Conservation (phyloP, 2,888 invertebrate genomes). For the Byasa hedistus region DNA sequence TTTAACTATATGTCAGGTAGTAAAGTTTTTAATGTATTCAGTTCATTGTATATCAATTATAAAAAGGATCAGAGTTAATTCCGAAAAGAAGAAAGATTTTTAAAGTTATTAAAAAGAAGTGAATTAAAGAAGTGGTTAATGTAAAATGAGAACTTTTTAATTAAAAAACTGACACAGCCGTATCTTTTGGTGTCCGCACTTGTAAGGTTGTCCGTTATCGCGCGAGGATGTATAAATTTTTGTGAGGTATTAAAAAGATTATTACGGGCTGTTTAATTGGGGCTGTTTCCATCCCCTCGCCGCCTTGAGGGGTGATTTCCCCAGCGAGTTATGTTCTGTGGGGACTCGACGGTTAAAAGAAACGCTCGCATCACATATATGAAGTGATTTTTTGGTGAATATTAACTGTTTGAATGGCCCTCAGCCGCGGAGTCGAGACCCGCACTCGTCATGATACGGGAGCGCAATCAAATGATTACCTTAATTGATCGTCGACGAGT, state of each 20-base stretch:
- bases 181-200: neutral
- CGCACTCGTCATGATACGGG: neutral
- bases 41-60: too few relatives aligned
- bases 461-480: conserved; percentile 1
- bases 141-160: too few relatives aligned
- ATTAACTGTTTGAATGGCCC: conserved; percentile 23
- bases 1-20: neutral
- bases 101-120: too few relatives aligned
- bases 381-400: conserved; percentile 21
- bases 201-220: conserved; percentile 4
- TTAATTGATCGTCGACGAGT: neutral
- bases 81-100: too few relatives aligned
- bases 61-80: too few relatives aligned
- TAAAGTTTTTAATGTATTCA: too few relatives aligned
- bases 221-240: conserved; percentile 12
- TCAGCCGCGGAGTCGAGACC: conserved; percentile 15
- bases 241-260: conserved; percentile 33
- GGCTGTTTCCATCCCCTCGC: conserved; percentile 32
- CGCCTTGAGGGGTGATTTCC: conserved; percentile 21
- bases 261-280: conserved; percentile 39
- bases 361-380: conserved; percentile 9
- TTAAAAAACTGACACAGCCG: too few relatives aligned
- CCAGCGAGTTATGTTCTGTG: conserved; percentile 14
- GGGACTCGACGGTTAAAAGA: conserved; percentile 22
- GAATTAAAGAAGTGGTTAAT: too few relatives aligned